A percentile compares a stretch with the other conserved stretches of the same genome.
Evolutionary conservation across 2,113 vertebrate species (phyloP).

Genomic region (Boleophthalmus pectinirostris): DNA sequence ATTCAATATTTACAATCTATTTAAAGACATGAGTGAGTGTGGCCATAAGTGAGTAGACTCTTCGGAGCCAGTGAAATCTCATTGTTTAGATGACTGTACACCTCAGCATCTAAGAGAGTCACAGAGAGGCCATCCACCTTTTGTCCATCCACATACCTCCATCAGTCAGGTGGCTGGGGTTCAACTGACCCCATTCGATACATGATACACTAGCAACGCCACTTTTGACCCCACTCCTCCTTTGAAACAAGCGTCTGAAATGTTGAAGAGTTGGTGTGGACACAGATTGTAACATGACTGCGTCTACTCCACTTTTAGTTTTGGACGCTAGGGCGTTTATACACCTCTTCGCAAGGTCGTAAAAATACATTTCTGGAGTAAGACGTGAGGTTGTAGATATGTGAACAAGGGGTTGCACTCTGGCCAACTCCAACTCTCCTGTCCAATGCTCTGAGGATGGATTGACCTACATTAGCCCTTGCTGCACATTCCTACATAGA

Average conservation of each 20-base stretch:
- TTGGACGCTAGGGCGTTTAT: constrained; percentile 27
- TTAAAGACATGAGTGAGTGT: constrained; percentile 36
- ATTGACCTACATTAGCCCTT: constrained; percentile 73
- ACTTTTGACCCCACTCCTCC: constrained; percentile 40
- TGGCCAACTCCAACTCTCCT: constrained; percentile 41
- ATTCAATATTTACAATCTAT: constrained; percentile 10
- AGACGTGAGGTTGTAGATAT: constrained; percentile 36
- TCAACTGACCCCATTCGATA: constrained; percentile 41
- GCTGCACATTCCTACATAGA: constrained; percentile 50
- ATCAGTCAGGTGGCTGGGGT: constrained; percentile 32
- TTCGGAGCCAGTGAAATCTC: constrained; percentile 42
- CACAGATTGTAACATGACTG: constrained; percentile 13
- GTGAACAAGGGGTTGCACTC: constrained; percentile 38
- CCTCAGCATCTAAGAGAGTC: constrained; percentile 22
- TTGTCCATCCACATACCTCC: constrained; percentile 41
- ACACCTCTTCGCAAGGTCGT: constrained; percentile 7
- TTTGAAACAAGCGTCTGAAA: constrained; percentile 45
- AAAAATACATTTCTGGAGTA: constrained; percentile 22
- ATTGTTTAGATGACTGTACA: constrained; percentile 48
- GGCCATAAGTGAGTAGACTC: constrained; percentile 40
- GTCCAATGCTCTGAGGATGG: constrained; percentile 59
- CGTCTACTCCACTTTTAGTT: constrained; percentile 22
- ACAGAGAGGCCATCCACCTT: constrained; percentile 40
- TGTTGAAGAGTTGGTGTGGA: constrained; percentile 37
- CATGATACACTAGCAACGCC: constrained; percentile 43